These are phyloP conservation scores for Sitta carolinensis DNA, from an alignment of 2,797 vertebrate genomes.

Conservation along the genomic window DNA sequence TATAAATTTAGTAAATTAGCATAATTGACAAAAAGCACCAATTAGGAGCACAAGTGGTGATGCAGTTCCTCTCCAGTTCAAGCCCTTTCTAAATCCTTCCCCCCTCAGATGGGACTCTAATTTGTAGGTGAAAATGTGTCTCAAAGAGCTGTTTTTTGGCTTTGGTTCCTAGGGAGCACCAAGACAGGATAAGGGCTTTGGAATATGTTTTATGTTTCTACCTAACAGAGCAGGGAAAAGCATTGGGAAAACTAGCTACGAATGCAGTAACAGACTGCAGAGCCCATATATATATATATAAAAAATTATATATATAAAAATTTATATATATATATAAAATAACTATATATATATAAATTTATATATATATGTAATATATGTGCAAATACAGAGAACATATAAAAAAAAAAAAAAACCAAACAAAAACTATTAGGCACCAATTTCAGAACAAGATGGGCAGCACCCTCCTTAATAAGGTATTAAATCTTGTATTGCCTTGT, in stretches of 20 bases:
- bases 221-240: background rate
- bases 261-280: background rate
- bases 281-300: background rate
- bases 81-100: background rate
- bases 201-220: background rate
- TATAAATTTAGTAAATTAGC: background rate
- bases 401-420: background rate
- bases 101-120: background rate
- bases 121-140: background rate
- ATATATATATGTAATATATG: too few species aligned
- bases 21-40: background rate
- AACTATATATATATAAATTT: too few species aligned
- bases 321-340: too few species aligned
- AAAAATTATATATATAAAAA: too few species aligned
- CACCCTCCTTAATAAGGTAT: accelerated
- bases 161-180: background rate
- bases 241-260: background rate
- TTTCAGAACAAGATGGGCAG: background rate
- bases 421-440: background rate
- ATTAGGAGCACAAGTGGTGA: background rate
- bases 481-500: background rate
- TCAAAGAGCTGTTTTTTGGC: background rate
- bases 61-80: background rate
- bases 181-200: background rate
- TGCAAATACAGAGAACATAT: background rate